Base-by-base conservation (phyloP, 2,888 invertebrate genomes). In the Hymenopus coronatus region DNA sequence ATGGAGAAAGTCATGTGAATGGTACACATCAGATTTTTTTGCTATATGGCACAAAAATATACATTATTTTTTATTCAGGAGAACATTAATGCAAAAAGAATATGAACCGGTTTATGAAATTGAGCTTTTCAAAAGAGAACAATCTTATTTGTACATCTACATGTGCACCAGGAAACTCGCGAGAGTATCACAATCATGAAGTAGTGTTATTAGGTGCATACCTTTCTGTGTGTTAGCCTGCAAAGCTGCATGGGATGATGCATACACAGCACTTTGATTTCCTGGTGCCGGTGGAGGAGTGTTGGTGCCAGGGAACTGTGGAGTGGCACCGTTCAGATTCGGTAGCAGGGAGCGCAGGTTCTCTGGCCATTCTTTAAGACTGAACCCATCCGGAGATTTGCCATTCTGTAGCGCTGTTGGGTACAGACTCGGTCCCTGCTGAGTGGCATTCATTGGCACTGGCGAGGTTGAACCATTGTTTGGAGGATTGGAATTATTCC, bases 351-450 rank as follows among this genome's bases (percentile, higher is more conserved):
- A 93, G 87, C 93, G 91, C 82, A 94, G 30, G 82, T 89, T 92
- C 85, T 93, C 93, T 90, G 93, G 93, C 94, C 94, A 94, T 92
- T 95, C 95, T 92, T 95, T 94, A 91, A 94, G 92, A 85, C 92
- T 92, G 90, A 92, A 93, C 87, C 93, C 92, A 88, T 92, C 91
- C 14, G 33, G 25, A 46, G 86, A 15, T 33, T 86, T 27, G 46
- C 88, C 88, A 85, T 90, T 90, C 40, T 89, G 88, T 12, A 89
- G 25, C 15, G 86, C 85, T 84, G 88, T 6, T 20, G 88, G 54
- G 84, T 84, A 88, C 30, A 88, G 20, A 25, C 54, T 28, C 8
- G 84, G 46, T 25, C 40, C 40, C 12, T 84, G 88, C 15, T 85
- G 84, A 40, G 40, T 40, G 33, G 84, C 28, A 85, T 88, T 83